A percentile compares a stretch with the other conserved stretches of the same genome.
phyloP scores from a whole-genome alignment of 1,140 invertebrate genomes.

The Mylabris phalerata region DNA sequence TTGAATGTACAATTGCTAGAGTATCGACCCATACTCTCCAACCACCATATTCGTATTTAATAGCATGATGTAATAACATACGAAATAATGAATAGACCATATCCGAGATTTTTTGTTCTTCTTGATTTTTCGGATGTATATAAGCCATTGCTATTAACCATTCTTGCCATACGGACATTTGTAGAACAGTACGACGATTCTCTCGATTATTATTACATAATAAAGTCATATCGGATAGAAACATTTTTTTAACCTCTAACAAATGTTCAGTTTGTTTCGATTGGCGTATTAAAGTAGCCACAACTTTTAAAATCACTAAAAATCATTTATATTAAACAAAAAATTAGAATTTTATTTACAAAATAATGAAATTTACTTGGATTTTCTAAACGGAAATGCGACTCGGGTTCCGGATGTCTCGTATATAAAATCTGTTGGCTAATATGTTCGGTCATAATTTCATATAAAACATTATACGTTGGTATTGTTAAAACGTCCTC shows the following conservation, averaged over 20 bases:
- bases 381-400: slow-evolving; percentile 92
- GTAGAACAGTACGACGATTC: slow-evolving; percentile 91
- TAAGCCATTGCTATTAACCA: slow-evolving; percentile 99
- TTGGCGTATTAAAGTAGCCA: slow-evolving; percentile 93
- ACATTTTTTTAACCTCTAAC: slow-evolving; percentile 91
- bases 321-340: slow-evolving; percentile 20
- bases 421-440: slow-evolving; percentile 89
- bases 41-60: slow-evolving; percentile 99
- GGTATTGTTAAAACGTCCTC: slow-evolving; percentile 83
- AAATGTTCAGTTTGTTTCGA: slow-evolving; percentile 89
- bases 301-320: slow-evolving; percentile 95
- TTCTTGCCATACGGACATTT: slow-evolving; percentile 99
- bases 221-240: slow-evolving; percentile 94
- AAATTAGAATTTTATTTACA: background rate
- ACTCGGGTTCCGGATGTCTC: slow-evolving; percentile 88
- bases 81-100: slow-evolving; percentile 97
- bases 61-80: slow-evolving; percentile 97
- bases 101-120: slow-evolving; percentile 94
- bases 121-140: slow-evolving; percentile 90
- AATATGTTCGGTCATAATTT: slow-evolving; percentile 96
- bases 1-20: slow-evolving; percentile 97
- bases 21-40: slow-evolving; percentile 99
- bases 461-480: slow-evolving; percentile 98
- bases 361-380: slow-evolving; percentile 67
- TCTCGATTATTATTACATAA: slow-evolving; percentile 96